Conservation (phyloP, 2,888 invertebrate genomes). For the Petrolisthes manimaculis region DNA sequence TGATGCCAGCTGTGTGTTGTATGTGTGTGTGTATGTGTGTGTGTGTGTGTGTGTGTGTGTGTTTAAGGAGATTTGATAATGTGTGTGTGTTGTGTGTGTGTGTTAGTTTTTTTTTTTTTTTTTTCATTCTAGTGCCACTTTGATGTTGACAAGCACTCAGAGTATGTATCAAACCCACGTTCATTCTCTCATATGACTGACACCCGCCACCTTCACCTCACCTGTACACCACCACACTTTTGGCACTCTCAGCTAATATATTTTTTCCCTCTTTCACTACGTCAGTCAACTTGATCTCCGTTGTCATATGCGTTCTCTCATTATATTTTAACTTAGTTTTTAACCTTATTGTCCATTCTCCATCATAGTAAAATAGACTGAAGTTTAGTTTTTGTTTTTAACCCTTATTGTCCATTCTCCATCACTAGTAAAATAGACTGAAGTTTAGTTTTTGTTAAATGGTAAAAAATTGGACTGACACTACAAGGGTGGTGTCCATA, state of each 20-base stretch:
- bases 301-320: too few species aligned
- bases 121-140: neutral
- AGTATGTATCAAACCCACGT: too few species aligned
- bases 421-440: neutral
- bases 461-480: too few species aligned
- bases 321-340: too few species aligned
- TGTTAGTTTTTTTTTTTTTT: neutral
- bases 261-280: too few species aligned
- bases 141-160: neutral
- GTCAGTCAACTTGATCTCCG: too few species aligned
- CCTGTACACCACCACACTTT: neutral
- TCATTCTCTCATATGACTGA: too few species aligned
- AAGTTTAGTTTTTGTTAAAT: neutral
- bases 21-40: neutral
- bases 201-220: too few species aligned
- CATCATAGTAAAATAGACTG: neutral
- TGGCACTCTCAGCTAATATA: too few species aligned
- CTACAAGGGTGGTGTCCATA: too few species aligned
- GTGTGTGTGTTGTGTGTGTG: neutral
- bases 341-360: neutral
- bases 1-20: neutral
- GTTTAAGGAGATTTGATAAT: neutral
- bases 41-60: neutral
- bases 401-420: neutral
- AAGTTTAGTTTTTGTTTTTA: neutral